These are phyloP conservation scores for Ornithoptera priamus DNA, from an alignment of 2,888 invertebrate genomes.

Conservation along the genomic window DNA sequence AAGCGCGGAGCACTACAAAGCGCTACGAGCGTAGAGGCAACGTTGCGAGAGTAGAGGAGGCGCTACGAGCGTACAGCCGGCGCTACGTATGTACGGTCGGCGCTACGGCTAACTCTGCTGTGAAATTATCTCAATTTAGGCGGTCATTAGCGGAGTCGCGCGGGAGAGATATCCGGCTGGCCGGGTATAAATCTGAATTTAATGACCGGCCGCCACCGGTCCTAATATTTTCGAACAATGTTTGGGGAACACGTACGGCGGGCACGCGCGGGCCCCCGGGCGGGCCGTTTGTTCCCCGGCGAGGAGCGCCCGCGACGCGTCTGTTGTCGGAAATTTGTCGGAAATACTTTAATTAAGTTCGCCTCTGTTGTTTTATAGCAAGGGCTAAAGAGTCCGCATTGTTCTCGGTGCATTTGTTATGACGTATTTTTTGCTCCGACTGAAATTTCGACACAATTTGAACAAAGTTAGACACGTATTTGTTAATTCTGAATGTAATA, in stretches of 20 bases:
- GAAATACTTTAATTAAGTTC: conserved; percentile 30
- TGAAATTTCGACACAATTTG: no score
- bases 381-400: no score
- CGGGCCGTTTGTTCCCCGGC: conserved; percentile 40
- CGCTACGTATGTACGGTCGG: conserved; percentile 10
- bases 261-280: conserved; percentile 36
- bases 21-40: background rate
- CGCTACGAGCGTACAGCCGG: conserved; percentile 6
- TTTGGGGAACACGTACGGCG: conserved; percentile 51
- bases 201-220: conserved; percentile 64
- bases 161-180: conserved; percentile 76
- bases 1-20: no score
- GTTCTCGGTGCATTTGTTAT: no score
- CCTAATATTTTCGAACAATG: conserved; percentile 72
- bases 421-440: no score
- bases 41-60: conserved; percentile 4
- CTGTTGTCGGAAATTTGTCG: conserved; percentile 26
- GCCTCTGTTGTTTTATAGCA: conserved; percentile 12
- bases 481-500: no score
- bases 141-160: conserved; percentile 79
- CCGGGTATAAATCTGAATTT: conserved; percentile 77
- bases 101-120: conserved; percentile 28
- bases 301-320: conserved; percentile 16
- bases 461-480: no score
- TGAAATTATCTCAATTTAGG: conserved; percentile 80